phyloP scores from a whole-genome alignment of 1,140 invertebrate species.

The Solenopsis fugax region DNA sequence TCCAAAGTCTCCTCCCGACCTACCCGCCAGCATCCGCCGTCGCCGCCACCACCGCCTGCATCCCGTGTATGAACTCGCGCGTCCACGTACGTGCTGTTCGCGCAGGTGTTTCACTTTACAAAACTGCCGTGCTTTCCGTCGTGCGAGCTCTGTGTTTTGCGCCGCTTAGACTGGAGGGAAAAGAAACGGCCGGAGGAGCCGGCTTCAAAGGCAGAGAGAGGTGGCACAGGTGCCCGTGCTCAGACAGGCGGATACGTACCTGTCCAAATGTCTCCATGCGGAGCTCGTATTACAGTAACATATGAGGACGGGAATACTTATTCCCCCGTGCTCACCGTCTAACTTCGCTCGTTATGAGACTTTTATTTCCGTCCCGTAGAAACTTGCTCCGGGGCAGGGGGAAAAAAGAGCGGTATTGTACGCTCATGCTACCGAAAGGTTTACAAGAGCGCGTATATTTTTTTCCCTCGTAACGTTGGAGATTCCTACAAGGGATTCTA shows the following conservation, averaged over 20 bases:
- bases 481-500: not conserved
- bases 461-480: not conserved
- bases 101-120: constrained; percentile 63
- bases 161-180: constrained; percentile 7
- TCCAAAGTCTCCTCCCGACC: constrained; percentile 16
- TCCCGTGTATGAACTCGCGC: constrained; percentile 50
- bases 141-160: constrained; percentile 29
- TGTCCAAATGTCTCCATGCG: constrained; percentile 64
- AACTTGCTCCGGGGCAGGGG: constrained; percentile 1
- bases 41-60: too few species aligned
- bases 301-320: constrained; percentile 63
- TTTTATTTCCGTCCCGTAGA: constrained; percentile 42
- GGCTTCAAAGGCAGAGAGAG: constrained; percentile 22
- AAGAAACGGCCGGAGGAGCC: constrained; percentile 23
- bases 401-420: constrained; percentile 12
- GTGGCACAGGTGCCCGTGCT: constrained; percentile 58
- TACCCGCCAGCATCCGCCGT: constrained; percentile 1
- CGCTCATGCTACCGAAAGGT: not conserved
- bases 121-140: constrained; percentile 29
- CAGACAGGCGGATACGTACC: constrained; percentile 59
- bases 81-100: constrained; percentile 54
- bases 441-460: constrained; percentile 10
- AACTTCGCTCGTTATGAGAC: constrained; percentile 65
- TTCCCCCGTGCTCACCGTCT: constrained; percentile 45
- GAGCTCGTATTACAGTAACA: constrained; percentile 62